Evolutionary conservation across 2,888 invertebrate genomes (phyloP).

Genomic region (Therioaphis trifolii): DNA sequence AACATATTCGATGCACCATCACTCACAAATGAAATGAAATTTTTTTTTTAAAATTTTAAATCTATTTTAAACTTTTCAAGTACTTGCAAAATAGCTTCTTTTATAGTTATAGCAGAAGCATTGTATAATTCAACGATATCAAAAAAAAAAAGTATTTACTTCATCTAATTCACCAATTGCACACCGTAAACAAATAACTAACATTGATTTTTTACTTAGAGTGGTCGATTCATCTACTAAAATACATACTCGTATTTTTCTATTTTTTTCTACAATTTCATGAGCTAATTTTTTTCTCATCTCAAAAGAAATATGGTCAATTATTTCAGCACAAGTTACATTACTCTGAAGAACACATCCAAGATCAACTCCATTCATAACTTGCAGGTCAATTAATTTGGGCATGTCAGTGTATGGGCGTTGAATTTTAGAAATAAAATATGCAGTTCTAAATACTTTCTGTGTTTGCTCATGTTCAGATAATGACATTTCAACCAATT

Average conservation of each 20-base stretch:
- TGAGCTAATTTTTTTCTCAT: no score
- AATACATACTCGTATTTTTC: no score
- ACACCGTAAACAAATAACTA: no score
- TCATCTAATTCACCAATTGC: no score
- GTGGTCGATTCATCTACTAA: no score
- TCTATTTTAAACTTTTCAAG: conserved; percentile 25
- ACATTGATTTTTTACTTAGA: no score
- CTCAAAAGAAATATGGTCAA: conserved; percentile 9
- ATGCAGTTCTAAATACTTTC: not conserved
- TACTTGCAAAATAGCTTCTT: conserved; percentile 23
- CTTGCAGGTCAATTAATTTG: no score
- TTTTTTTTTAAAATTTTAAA: conserved; percentile 36
- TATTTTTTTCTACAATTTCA: no score
- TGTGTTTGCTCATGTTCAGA: conserved; percentile 21
- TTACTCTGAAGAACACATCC: not conserved
- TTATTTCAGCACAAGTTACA: conserved; percentile 28
- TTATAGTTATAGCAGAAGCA: conserved; percentile 16
- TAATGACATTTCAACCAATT: not conserved
- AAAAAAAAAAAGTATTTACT: not conserved
- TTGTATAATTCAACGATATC: conserved; percentile 21
- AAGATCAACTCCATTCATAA: conserved; percentile 28
- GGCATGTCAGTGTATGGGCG: conserved; percentile 23
- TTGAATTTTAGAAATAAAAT: conserved; percentile 6
- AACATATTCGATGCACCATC: conserved; percentile 28
- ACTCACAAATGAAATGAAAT: conserved; percentile 13